Base-by-base conservation (phyloP, 2,113 vertebrate genomes). In the Lophura nycthemera region DNA sequence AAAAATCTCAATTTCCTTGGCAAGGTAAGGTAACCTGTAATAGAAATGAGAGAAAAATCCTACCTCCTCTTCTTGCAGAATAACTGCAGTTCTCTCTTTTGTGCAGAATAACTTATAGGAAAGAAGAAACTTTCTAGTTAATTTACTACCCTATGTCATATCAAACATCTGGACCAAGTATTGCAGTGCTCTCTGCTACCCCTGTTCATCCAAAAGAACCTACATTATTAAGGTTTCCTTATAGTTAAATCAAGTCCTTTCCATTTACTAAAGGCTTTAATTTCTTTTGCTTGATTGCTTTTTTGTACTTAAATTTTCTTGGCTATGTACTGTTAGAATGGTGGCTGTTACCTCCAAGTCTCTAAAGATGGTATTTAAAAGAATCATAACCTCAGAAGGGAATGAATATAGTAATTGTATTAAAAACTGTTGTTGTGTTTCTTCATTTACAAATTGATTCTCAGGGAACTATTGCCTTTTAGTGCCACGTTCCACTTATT, bases 311-410 rank as follows among this genome's bases (percentile, higher is more conserved):
- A 57, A 22, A 9, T 2, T 32, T 86, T 54, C 29, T 72, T 72
- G 67, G 67, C 52, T 4, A 56, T 40, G 32, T 16, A 10, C 7
- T 22, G 8, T 43, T 72, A 61, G 12, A 38, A 63, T 42, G 27
- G 24, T 25, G 11, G 14, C 7, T 36, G 20, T 27, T 52, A 52
- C 40, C 12, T 45, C 61, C 32, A 15, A 43, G 40, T 75, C 34
- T 72, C 57, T 19, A 61, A 13, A 16, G 20, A 16, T 57, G 2
- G 34, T 57, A 76, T 72, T 81, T 61, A 91, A 61, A 11, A 48
- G 12, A 19, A 8, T 52, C 8, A n/a, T 40, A 54, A 65, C 0
- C 1, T 69, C 19, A 34, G 6, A 54, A 10, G 4, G 2, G 18
- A 18, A 84, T 43, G 25, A 54, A 75, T 30, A 4, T 4, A 57